Evolutionary conservation across 2,888 invertebrate genomes (phyloP).

Genomic region (Pseudeuparius sepicola): DNA sequence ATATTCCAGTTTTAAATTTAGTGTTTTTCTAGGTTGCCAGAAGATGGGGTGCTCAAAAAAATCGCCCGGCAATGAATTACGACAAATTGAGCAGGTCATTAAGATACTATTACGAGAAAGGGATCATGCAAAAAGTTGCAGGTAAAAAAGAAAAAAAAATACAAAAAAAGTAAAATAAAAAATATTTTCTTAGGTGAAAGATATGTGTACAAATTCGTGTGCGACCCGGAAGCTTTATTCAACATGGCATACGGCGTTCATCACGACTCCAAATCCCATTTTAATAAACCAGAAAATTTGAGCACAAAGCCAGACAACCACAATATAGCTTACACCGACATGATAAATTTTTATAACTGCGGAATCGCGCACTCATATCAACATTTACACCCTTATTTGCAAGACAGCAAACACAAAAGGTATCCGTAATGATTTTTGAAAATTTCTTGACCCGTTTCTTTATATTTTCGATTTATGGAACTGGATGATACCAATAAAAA

Average conservation of each 20-base stretch:
- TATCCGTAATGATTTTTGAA: slow-evolving; percentile 30
- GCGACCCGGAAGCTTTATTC: slow-evolving; percentile 85
- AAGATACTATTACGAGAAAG: slow-evolving; percentile 95
- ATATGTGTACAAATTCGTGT: slow-evolving; percentile 95
- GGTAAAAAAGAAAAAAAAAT: slow-evolving; percentile 48
- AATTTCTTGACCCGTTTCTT: too few species aligned
- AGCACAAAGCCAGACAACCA: slow-evolving; percentile 34
- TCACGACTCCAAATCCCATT: slow-evolving; percentile 26
- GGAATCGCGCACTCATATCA: slow-evolving; percentile 38
- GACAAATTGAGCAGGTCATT: slow-evolving; percentile 89
- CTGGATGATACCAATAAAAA: too few species aligned
- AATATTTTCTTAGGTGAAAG: slow-evolving; percentile 59
- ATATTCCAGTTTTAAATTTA: too few species aligned
- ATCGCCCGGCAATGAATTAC: slow-evolving; percentile 95
- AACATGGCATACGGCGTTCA: slow-evolving; percentile 61
- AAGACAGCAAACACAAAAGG: slow-evolving; percentile 30
- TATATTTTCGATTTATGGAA: too few species aligned
- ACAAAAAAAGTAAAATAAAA: background rate
- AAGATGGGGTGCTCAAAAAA: slow-evolving; percentile 93
- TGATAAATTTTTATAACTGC: slow-evolving; percentile 40
- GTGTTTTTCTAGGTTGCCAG: slow-evolving; percentile 64
- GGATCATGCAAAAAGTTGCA: slow-evolving; percentile 97
- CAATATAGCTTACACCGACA: slow-evolving; percentile 38
- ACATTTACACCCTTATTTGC: slow-evolving; percentile 37
- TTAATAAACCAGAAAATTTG: slow-evolving; percentile 32